Conservation (phyloP, 2,888 invertebrate genomes). For the Apantesis nais region DNA sequence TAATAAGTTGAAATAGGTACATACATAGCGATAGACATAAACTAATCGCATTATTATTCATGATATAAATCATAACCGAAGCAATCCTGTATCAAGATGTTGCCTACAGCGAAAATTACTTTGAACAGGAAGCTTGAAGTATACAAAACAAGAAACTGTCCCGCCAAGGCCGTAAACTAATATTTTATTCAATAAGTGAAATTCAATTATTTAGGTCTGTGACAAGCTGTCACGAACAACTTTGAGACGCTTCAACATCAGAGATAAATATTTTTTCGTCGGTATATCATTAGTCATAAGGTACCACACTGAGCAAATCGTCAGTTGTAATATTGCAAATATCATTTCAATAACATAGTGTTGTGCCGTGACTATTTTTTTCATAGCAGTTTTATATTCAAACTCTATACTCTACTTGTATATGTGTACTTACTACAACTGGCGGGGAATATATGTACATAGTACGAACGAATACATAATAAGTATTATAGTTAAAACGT, state of each 20-base stretch:
- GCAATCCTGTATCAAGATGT: conserved; percentile 35
- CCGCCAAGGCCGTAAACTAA: conserved; percentile 17
- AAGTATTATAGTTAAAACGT: conserved; percentile 9
- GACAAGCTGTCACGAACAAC: conserved; percentile 26
- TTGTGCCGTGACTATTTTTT: conserved; percentile 19
- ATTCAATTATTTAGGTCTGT: conserved; percentile 26
- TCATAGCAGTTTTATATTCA: conserved; percentile 21
- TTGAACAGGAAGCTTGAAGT: conserved; percentile 29
- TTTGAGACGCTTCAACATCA: conserved; percentile 20
- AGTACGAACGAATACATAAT: conserved; percentile 1
- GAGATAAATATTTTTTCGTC: conserved; percentile 28
- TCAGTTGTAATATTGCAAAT: conserved; percentile 33
- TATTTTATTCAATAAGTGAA: conserved; percentile 18
- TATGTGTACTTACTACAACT: not conserved
- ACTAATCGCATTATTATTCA: conserved; percentile 38
- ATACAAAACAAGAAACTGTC: conserved; percentile 11
- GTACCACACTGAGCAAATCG: conserved; percentile 20
- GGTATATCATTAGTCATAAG: conserved; percentile 27
- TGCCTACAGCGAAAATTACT: conserved; percentile 29
- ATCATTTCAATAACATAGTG: conserved; percentile 26
- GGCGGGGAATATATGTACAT: conserved; percentile 1
- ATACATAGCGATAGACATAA: conserved; percentile 19
- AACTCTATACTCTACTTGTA: conserved; percentile 9
- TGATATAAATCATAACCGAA: conserved; percentile 32
- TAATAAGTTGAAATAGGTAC: conserved; percentile 32